phyloP scores from a whole-genome alignment of 2,797 vertebrate genomes.

The Peromyscus aztecus region DNA sequence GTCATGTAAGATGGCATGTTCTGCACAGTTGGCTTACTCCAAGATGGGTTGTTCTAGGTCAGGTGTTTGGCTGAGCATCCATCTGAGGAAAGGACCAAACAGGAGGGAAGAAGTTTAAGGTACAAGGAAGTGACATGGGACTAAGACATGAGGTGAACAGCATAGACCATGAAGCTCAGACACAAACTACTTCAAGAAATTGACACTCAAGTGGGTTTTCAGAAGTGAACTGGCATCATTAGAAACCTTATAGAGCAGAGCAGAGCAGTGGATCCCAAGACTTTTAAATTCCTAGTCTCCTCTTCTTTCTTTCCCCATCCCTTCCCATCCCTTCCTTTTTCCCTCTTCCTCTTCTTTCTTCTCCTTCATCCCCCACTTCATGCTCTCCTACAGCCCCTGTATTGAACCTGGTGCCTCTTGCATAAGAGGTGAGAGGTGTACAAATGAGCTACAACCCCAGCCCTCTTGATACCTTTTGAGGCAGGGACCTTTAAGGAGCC shows the following conservation, averaged over 20 bases:
- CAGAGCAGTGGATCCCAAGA: neutral
- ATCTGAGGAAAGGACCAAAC: neutral
- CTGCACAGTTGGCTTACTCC: neutral
- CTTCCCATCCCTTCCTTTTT: neutral
- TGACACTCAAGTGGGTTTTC: neutral
- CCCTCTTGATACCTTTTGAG: neutral
- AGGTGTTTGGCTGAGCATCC: neutral
- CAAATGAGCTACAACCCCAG: neutral
- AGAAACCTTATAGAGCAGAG: neutral
- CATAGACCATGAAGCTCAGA: neutral
- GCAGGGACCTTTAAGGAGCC: neutral
- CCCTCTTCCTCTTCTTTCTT: neutral
- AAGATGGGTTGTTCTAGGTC: neutral
- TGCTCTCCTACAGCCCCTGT: neutral
- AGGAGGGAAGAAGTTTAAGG: neutral
- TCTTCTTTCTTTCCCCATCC: too few species aligned
- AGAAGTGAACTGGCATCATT: neutral
- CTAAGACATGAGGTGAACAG: neutral
- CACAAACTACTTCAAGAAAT: neutral
- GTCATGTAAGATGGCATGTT: fast-evolving
- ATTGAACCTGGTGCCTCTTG: neutral
- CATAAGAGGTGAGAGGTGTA: too few species aligned
- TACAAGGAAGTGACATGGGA: neutral
- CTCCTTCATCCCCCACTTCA: neutral
- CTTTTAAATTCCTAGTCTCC: neutral